Base-by-base conservation (phyloP, 1,140 invertebrate species). In the Centruroides vittatus region DNA sequence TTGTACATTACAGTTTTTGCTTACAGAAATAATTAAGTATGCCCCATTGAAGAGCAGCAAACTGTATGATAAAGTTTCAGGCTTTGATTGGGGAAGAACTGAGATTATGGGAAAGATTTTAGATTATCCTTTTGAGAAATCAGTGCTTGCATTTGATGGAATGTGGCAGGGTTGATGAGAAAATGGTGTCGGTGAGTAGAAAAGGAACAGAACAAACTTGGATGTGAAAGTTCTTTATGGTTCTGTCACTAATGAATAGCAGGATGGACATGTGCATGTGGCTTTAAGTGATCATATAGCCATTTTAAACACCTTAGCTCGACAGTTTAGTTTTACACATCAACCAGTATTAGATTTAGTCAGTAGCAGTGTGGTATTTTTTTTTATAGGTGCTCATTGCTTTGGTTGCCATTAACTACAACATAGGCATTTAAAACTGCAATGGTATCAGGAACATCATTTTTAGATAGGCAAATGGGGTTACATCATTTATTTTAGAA, bases 1-100 rank as follows among this genome's bases (percentile, higher is more conserved):
- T 41, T 8, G 8, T 5, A 8, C 8, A 8, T 41, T 0, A 41
- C 8, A 41, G 41, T 41, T 41, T 41, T 41, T 8, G 41, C 3
- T 5, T 6, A 41, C 41, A 8, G 41, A 41, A 23, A 23, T 23
- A 23, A 23, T 23, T 3, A 5, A 63, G 41, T 59, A 53, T 47
- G 65, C 61, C 58, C 64, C 62, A 60, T 66, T 61, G 51, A 80
- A 79, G 63, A 62, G 13, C 67, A 81, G 81, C 65, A n/a, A 59
- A 52, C 48, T 11, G 8, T 41, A 41, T 8, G 5, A 41, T 5
- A 5, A 41, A 8, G 8, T 41, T 41, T 41, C 5, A 6, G 23
- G 5, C 12, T 51, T n/a, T 13, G 23, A 51, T 51, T 34, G 3
- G 5, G 50, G 50, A 4, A 51, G 23, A 51, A 51, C 11, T 51